Conservation (phyloP, 2,113 vertebrate species). For the Saguinus imperator region DNA sequence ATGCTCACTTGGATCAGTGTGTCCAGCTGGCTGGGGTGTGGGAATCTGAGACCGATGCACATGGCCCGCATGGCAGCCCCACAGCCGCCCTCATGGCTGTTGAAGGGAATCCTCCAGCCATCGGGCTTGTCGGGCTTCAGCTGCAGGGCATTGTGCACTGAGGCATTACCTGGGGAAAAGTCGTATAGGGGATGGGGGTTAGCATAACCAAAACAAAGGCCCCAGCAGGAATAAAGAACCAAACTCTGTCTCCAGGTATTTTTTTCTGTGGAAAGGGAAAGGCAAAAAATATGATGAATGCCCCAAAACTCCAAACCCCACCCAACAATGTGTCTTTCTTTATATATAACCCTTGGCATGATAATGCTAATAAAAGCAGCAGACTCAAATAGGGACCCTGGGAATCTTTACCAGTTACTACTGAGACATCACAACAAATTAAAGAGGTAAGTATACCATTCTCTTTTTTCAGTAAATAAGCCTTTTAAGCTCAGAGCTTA, state of each 20-base stretch:
- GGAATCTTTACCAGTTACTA: neutral
- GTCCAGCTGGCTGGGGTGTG: slow-evolving; percentile 70
- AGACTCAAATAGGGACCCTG: neutral
- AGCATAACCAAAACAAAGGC: neutral
- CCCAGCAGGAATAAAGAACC: neutral
- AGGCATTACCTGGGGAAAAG: slow-evolving; percentile 72
- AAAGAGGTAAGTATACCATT: neutral
- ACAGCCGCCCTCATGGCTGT: slow-evolving; percentile 81
- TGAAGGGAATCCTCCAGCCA: slow-evolving; percentile 85
- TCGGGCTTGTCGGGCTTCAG: slow-evolving; percentile 30
- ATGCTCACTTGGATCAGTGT: slow-evolving; percentile 86
- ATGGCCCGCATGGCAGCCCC: slow-evolving; percentile 91
- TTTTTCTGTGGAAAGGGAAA: neutral
- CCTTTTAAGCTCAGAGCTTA: neutral
- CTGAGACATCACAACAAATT: neutral
- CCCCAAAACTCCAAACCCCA: neutral
- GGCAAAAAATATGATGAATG: neutral
- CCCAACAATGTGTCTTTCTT: neutral
- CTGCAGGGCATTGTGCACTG: accelerated
- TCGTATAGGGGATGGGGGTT: neutral
- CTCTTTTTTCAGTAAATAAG: slow-evolving; percentile 7
- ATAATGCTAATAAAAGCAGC: neutral
- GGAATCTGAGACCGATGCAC: slow-evolving; percentile 89
- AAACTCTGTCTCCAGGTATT: neutral
- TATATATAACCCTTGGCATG: neutral